A percentile compares a stretch with the other conserved stretches of the same genome.
Evolutionary conservation across 2,797 vertebrate species (phyloP).

Genomic region (Karalla daura): DNA sequence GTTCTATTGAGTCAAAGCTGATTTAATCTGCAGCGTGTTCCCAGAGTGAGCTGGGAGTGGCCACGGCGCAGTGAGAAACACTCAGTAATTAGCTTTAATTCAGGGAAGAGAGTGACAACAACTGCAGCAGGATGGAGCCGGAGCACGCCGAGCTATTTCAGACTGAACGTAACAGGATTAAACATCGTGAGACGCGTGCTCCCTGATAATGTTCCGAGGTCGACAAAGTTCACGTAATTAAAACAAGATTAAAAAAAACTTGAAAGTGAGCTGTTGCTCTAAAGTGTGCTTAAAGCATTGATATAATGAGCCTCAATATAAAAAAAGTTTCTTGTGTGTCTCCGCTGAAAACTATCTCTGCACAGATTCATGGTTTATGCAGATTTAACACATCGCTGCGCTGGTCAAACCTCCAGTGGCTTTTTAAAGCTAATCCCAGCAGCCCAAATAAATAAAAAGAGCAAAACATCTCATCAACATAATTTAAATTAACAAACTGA

Average conservation of each 20-base stretch:
- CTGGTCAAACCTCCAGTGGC: background rate
- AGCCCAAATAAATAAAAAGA: background rate
- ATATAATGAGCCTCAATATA: background rate
- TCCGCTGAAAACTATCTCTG: background rate
- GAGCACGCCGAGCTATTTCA: too few species aligned
- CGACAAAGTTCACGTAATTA: background rate
- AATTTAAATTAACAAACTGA: constrained; percentile 20
- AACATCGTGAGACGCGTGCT: background rate
- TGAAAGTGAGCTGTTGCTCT: background rate
- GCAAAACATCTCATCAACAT: background rate
- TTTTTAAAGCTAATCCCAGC: background rate
- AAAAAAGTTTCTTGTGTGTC: background rate
- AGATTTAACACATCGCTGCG: background rate
- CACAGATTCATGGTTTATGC: background rate
- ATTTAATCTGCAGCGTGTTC: too few species aligned
- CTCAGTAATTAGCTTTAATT: too few species aligned
- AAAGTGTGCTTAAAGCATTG: background rate
- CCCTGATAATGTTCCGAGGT: background rate
- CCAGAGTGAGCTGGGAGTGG: too few species aligned
- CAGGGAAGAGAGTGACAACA: too few species aligned
- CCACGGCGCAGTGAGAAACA: too few species aligned
- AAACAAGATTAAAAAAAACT: background rate
- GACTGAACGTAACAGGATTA: background rate
- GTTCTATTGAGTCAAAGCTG: too few species aligned
- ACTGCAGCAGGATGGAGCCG: too few species aligned